phyloP scores from a whole-genome alignment of 2,113 vertebrate species.

The Ancistrus triradiatus region DNA sequence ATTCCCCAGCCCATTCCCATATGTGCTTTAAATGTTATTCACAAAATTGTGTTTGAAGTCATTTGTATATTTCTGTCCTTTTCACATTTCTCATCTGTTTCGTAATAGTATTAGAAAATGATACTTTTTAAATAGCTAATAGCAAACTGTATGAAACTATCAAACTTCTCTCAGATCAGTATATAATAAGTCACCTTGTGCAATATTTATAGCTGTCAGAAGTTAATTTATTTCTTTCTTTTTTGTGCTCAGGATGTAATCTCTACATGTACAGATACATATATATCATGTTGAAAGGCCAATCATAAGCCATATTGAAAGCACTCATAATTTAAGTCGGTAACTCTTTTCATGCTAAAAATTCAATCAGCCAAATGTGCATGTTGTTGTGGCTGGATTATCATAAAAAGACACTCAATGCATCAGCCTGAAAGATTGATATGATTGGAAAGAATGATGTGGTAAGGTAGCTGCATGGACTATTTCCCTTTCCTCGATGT shows the following conservation, averaged over 20 bases:
- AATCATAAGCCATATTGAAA: slow-evolving; percentile 31
- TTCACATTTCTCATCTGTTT: too few species aligned
- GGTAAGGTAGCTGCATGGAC: slow-evolving; percentile 25
- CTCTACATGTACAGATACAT: slow-evolving; percentile 15
- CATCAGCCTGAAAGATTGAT: slow-evolving; percentile 26
- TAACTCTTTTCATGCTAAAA: slow-evolving; percentile 35
- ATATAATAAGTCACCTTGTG: neutral
- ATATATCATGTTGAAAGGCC: slow-evolving; percentile 35
- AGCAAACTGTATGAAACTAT: too few species aligned
- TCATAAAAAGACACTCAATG: slow-evolving; percentile 20
- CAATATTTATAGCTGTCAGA: slow-evolving; percentile 17
- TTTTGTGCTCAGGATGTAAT: slow-evolving; percentile 15
- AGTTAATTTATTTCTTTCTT: slow-evolving; percentile 13
- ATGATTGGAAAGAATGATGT: slow-evolving; percentile 23
- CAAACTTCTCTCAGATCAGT: neutral
- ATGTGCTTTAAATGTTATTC: too few species aligned
- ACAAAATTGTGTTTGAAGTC: too few species aligned
- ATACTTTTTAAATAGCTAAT: too few species aligned
- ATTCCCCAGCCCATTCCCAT: neutral
- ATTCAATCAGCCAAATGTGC: slow-evolving; percentile 27
- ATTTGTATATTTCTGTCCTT: neutral
- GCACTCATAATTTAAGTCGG: slow-evolving; percentile 33
- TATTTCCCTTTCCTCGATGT: slow-evolving; percentile 21
- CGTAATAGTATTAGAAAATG: too few species aligned
- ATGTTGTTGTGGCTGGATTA: slow-evolving; percentile 28